A percentile compares a stretch with the other conserved stretches of the same genome.
These are phyloP conservation scores for Luperina nickerlii DNA, from an alignment of 2,888 invertebrate genomes.

Conservation along the genomic window DNA sequence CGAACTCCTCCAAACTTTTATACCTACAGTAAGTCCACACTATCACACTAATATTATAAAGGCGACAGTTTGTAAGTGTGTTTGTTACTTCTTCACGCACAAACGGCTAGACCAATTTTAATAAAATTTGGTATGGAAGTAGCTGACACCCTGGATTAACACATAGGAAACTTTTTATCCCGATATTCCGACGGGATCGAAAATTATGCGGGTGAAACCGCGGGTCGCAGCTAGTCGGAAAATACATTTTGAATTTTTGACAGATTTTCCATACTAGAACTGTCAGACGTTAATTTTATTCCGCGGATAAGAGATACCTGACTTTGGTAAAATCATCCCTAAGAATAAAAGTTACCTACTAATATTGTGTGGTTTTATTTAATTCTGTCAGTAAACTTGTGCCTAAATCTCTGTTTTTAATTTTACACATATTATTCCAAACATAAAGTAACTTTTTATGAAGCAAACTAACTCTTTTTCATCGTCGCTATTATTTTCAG, in stretches of 20 bases:
- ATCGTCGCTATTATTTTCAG: neutral
- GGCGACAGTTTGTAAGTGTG: no score
- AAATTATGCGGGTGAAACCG: no score
- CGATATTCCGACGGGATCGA: no score
- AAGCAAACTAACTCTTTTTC: neutral
- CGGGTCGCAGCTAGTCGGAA: neutral
- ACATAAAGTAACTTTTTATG: neutral
- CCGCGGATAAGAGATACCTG: neutral
- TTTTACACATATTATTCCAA: slow-evolving; percentile 5
- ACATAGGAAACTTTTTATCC: no score
- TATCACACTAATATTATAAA: neutral
- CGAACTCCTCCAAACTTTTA: neutral
- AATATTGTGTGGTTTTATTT: slow-evolving; percentile 11
- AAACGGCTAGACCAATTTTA: no score
- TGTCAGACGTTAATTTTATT: neutral
- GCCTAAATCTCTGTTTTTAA: neutral
- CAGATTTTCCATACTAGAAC: neutral
- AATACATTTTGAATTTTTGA: neutral
- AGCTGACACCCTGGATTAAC: no score
- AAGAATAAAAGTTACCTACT: neutral
- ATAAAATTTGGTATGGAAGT: no score
- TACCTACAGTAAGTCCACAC: neutral
- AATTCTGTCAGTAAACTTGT: slow-evolving; percentile 19
- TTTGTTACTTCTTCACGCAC: no score
- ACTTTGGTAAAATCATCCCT: neutral